These are phyloP conservation scores for Portunus trituberculatus DNA, from an alignment of 1,140 invertebrate species.

Conservation along the genomic window DNA sequence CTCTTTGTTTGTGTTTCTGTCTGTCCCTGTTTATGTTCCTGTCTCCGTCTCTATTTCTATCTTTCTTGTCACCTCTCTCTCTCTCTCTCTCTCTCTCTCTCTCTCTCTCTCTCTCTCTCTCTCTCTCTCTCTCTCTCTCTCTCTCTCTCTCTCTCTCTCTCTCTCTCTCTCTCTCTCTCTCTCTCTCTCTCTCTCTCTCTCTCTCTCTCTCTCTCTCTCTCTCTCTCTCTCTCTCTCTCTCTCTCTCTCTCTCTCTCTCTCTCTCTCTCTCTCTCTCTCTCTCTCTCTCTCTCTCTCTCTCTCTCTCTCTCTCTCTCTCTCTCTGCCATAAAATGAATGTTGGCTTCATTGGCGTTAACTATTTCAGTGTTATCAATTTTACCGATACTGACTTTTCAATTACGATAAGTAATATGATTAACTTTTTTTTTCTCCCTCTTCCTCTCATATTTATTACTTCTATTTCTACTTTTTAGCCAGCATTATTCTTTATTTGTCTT, in stretches of 20 bases:
- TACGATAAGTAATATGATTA: no score
- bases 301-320: no score
- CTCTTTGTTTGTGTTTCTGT: slow-evolving; percentile 1
- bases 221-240: not conserved
- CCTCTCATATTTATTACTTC: no score
- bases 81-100: not conserved
- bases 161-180: slow-evolving; percentile 38
- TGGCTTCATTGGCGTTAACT: no score
- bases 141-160: slow-evolving; percentile 29
- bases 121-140: slow-evolving; percentile 35
- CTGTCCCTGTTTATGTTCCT: not conserved
- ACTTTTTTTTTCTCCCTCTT: no score
- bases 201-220: not conserved
- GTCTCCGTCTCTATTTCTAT: not conserved
- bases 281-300: no score
- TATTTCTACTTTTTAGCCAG: no score
- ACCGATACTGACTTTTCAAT: no score
- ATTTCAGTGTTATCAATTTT: no score
- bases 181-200: slow-evolving; percentile 38
- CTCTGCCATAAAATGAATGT: no score
- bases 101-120: slow-evolving; percentile 38
- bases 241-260: not conserved
- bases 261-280: no score
- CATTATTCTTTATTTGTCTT: no score
- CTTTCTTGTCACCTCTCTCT: not conserved